phyloP scores from a whole-genome alignment of 2,797 vertebrate species.

The Helarctos malayanus region DNA sequence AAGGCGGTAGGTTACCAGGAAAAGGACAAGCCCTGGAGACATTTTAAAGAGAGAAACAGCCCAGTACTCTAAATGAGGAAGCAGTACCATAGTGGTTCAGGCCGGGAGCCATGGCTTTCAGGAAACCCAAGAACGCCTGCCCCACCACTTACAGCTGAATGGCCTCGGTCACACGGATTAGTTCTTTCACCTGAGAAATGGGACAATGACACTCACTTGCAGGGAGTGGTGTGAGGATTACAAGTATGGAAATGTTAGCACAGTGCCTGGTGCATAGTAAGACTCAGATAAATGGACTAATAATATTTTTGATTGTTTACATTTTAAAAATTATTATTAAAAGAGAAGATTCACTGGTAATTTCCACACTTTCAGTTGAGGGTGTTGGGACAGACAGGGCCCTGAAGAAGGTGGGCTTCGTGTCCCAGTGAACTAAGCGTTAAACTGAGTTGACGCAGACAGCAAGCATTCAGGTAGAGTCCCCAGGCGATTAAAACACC shows the following conservation, averaged over 20 bases:
- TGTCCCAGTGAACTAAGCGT: background rate
- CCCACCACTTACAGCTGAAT: background rate
- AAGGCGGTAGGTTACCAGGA: background rate
- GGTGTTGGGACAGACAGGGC: background rate
- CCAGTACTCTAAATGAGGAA: background rate
- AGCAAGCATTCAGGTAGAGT: accelerated
- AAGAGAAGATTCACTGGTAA: background rate
- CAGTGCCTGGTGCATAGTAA: background rate
- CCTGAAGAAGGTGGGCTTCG: background rate
- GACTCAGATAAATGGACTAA: background rate
- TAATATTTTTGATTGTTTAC: background rate
- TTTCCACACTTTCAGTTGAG: background rate
- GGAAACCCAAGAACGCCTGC: background rate
- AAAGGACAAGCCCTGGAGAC: background rate
- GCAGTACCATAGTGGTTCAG: background rate
- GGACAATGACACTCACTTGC: background rate
- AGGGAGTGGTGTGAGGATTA: background rate
- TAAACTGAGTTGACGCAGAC: too few relatives aligned
- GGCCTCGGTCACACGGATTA: background rate
- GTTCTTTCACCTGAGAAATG: background rate
- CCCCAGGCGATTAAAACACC: background rate
- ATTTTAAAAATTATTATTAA: background rate
- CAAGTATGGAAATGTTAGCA: background rate
- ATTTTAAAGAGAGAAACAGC: background rate
- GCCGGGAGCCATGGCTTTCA: background rate